Evolutionary conservation across 2,888 invertebrate species (phyloP).

Genomic region (Papilio elwesi): DNA sequence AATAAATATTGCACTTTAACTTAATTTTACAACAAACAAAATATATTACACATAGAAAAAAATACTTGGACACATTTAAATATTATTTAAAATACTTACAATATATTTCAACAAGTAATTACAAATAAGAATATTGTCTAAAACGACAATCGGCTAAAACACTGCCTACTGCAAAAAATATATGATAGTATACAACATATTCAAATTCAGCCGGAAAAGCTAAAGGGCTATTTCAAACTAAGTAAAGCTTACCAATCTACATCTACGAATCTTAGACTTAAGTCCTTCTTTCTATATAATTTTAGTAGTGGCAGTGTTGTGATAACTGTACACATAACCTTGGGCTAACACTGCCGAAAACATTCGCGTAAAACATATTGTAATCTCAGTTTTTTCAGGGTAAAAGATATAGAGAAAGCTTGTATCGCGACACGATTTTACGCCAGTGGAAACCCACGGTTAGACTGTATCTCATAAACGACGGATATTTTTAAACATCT

Average conservation of each 20-base stretch:
- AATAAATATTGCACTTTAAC: too few species aligned
- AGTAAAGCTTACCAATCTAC: conserved; percentile 30
- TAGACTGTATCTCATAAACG: conserved; percentile 27
- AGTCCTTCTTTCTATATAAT: conserved; percentile 57
- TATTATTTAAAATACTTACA: not conserved
- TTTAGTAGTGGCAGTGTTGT: conserved; percentile 78
- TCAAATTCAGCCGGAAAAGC: conserved; percentile 15
- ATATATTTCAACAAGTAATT: too few species aligned
- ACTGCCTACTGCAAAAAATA: not conserved
- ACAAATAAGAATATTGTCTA: conserved; percentile 8
- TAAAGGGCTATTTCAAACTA: conserved; percentile 25
- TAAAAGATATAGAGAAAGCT: too few species aligned
- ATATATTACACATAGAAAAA: not conserved
- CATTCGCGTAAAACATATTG: too few species aligned
- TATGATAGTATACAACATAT: not conserved
- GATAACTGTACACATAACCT: conserved; percentile 56
- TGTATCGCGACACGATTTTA: too few species aligned
- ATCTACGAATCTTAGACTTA: conserved; percentile 51
- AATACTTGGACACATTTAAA: not conserved
- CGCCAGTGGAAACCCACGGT: too few species aligned
- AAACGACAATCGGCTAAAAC: conserved; percentile 21
- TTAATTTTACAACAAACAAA: too few species aligned
- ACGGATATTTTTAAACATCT: conserved; percentile 28
- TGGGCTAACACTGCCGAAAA: too few species aligned
- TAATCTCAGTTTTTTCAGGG: too few species aligned